Percentiles rank a stretch among this genome's conserved stretches.
phyloP scores from a whole-genome alignment of 2,888 invertebrate genomes.

The Apotomis turbidana region DNA sequence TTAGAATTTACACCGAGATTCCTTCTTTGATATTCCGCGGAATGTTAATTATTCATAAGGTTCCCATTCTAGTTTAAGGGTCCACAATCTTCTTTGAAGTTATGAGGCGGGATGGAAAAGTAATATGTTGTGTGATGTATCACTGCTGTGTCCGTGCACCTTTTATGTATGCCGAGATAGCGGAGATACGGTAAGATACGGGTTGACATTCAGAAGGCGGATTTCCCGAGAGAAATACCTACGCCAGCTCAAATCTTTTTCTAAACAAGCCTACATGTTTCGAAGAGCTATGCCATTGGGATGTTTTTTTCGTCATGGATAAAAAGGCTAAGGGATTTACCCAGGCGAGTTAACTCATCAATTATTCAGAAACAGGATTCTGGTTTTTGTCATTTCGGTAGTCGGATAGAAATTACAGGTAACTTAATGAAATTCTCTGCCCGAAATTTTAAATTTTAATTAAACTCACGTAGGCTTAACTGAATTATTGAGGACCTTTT shows the following conservation, averaged over 20 bases:
- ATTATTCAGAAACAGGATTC: constrained; percentile 23
- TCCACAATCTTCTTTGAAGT: constrained; percentile 26
- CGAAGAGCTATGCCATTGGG: background rate
- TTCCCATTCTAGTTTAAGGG: constrained; percentile 3
- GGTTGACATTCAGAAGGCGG: constrained; percentile 26
- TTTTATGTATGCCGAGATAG: constrained; percentile 31
- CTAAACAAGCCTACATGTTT: constrained; percentile 32
- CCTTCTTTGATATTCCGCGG: constrained; percentile 19
- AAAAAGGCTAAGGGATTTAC: constrained; percentile 33
- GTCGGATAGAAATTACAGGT: constrained; percentile 17
- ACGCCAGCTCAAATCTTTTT: constrained; percentile 34
- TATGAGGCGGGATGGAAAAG: constrained; percentile 6
- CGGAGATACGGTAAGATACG: constrained; percentile 23
- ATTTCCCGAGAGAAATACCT: constrained; percentile 40
- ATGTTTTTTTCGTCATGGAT: constrained; percentile 16
- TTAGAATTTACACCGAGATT: constrained; percentile 26
- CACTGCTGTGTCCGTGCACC: constrained; percentile 9
- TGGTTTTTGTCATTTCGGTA: constrained; percentile 20
- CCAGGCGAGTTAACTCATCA: constrained; percentile 25
- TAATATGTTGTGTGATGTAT: constrained; percentile 12
- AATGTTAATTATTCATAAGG: constrained; percentile 23
- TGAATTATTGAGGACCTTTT: constrained; percentile 31
- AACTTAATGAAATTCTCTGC: constrained; percentile 12
- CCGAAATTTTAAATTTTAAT: constrained; percentile 28
- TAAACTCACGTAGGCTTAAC: constrained; percentile 19